phyloP scores from a whole-genome alignment of 2,113 vertebrate genomes.

The Ornithorhynchus anatinus region DNA sequence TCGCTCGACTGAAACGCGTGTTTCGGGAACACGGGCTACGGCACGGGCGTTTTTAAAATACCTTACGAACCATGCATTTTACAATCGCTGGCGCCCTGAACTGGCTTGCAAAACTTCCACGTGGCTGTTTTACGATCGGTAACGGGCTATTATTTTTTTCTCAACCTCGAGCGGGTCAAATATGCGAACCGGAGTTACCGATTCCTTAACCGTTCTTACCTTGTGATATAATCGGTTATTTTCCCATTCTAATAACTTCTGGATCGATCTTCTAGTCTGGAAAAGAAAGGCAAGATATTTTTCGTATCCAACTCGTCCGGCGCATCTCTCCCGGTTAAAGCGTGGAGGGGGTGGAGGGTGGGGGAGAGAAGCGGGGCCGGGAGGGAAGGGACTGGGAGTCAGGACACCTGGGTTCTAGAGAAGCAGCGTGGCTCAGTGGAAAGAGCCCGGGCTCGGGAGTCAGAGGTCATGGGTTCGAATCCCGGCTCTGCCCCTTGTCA shows the following conservation, averaged over 20 bases:
- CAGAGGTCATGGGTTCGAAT: too few relatives aligned
- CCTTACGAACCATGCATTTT: not conserved
- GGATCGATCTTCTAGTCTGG: conserved; percentile 96
- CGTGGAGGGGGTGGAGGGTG: too few relatives aligned
- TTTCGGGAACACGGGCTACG: not conserved
- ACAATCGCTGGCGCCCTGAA: too few relatives aligned
- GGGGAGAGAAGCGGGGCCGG: too few relatives aligned
- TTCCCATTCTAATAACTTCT: conserved; percentile 98
- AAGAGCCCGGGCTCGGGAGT: too few relatives aligned
- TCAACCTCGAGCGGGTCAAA: conserved; percentile 13
- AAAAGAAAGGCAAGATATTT: conserved; percentile 52
- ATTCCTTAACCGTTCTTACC: conserved; percentile 74
- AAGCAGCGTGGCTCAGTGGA: too few relatives aligned
- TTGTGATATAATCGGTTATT: conserved; percentile 98
- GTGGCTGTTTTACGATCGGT: not conserved
- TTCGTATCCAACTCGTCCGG: too few relatives aligned
- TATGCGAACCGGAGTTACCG: not conserved
- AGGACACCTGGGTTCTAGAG: too few relatives aligned
- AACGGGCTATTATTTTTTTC: not conserved
- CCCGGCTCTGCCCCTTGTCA: too few relatives aligned
- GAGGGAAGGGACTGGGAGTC: too few relatives aligned
- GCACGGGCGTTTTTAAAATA: conserved; percentile 4
- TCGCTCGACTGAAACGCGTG: conserved; percentile 4
- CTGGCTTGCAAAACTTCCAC: conserved; percentile 3
- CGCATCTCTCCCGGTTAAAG: too few relatives aligned